These are phyloP conservation scores for Cricetomys ansorgei DNA, from an alignment of 2,113 vertebrate species.

Conservation along the genomic window DNA sequence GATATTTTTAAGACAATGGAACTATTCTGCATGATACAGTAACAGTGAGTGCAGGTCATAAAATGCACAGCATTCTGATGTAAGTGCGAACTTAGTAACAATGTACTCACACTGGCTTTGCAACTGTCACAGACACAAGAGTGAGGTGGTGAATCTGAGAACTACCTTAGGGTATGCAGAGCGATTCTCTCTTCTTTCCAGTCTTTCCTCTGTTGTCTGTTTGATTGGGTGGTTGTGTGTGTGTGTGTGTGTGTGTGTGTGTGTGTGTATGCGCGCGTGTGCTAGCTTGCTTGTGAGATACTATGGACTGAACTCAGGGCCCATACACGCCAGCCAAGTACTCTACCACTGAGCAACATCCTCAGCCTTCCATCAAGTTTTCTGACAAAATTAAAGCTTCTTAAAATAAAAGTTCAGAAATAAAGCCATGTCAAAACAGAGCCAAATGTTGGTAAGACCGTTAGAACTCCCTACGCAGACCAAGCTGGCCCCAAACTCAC, in stretches of 20 bases:
- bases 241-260: not conserved
- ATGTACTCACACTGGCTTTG: not conserved
- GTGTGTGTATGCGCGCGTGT: not conserved
- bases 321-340: not conserved
- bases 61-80: not conserved
- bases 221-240: not conserved
- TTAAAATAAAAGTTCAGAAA: not conserved
- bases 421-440: not conserved
- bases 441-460: not conserved
- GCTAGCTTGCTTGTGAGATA: not conserved
- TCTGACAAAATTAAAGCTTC: not conserved
- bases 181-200: not conserved
- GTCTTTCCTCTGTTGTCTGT: not conserved
- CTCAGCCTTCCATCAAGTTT: not conserved
- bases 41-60: not conserved
- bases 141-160: not conserved
- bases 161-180: not conserved
- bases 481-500: not conserved
- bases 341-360: not conserved
- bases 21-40: not conserved
- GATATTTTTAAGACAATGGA: not conserved
- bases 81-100: constrained; percentile 2
- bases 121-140: not conserved
- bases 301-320: not conserved
- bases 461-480: not conserved